These are phyloP conservation scores for Eupithecia tripunctaria DNA, from an alignment of 2,888 invertebrate species.

Conservation along the genomic window DNA sequence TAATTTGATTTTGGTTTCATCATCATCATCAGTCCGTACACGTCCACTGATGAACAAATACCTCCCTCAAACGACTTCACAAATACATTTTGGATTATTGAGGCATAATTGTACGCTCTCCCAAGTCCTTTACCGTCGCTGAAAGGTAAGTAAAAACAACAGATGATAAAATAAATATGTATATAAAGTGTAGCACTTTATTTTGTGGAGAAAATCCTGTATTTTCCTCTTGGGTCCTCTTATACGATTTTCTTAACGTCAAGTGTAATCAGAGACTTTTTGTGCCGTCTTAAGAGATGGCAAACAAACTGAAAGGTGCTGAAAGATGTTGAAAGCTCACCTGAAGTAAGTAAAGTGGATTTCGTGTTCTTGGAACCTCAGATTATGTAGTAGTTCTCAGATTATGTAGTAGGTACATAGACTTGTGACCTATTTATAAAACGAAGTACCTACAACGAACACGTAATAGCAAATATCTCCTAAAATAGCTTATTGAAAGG, in stretches of 20 bases:
- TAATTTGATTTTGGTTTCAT: background rate
- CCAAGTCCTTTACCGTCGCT: background rate
- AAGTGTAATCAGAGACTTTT: conserved; percentile 40
- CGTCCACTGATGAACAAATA: too few relatives aligned
- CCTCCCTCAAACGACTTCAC: too few relatives aligned
- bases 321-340: conserved; percentile 37
- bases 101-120: background rate
- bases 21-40: too few relatives aligned
- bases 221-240: conserved; percentile 33
- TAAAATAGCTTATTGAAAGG: too few relatives aligned
- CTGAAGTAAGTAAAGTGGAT: conserved; percentile 37
- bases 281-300: conserved; percentile 28
- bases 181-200: conserved; percentile 16
- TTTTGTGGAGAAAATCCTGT: conserved; percentile 23
- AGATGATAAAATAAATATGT: conserved; percentile 10
- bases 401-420: background rate
- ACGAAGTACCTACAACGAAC: background rate
- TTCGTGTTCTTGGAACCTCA: conserved; percentile 10
- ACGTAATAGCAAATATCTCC: background rate
- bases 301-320: conserved; percentile 39
- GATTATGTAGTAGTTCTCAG: too few relatives aligned
- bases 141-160: conserved; percentile 26
- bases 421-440: background rate
- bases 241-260: conserved; percentile 39
- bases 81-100: background rate